These are phyloP conservation scores for Melitaea cinxia DNA, from an alignment of 1,140 invertebrate genomes.

Conservation along the genomic window DNA sequence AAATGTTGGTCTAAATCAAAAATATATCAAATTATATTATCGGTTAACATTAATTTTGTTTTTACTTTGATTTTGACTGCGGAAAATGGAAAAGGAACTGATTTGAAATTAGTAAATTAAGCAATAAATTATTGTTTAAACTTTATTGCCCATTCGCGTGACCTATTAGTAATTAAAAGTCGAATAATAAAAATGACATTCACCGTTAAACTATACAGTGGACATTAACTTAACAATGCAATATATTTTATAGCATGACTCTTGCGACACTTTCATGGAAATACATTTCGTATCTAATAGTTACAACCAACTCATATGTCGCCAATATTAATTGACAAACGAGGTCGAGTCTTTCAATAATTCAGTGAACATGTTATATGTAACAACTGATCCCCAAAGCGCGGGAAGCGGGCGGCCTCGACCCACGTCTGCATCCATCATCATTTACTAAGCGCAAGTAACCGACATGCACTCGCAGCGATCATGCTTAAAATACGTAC, in stretches of 20 bases:
- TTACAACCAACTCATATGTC: background rate
- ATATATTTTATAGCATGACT: too few species aligned
- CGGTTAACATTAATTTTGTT: too few species aligned
- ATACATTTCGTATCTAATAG: too few species aligned
- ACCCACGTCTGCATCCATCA: constrained; percentile 25
- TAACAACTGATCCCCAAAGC: too few species aligned
- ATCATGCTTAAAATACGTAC: background rate
- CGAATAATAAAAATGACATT: background rate
- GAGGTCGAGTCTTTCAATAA: background rate
- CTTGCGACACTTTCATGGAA: too few species aligned
- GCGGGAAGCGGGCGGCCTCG: constrained; percentile 51
- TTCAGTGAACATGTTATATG: background rate
- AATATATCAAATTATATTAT: too few species aligned
- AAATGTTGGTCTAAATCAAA: too few species aligned
- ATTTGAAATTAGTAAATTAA: background rate
- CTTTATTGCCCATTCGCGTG: background rate
- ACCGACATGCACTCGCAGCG: background rate
- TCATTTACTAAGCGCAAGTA: background rate
- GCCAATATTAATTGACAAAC: background rate
- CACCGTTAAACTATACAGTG: too few species aligned
- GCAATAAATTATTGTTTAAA: background rate
- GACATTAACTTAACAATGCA: too few species aligned
- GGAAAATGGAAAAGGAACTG: background rate
- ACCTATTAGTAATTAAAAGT: background rate
- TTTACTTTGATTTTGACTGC: background rate